These are phyloP conservation scores for Poecile atricapillus DNA, from an alignment of 2,113 vertebrate genomes.

Conservation along the genomic window DNA sequence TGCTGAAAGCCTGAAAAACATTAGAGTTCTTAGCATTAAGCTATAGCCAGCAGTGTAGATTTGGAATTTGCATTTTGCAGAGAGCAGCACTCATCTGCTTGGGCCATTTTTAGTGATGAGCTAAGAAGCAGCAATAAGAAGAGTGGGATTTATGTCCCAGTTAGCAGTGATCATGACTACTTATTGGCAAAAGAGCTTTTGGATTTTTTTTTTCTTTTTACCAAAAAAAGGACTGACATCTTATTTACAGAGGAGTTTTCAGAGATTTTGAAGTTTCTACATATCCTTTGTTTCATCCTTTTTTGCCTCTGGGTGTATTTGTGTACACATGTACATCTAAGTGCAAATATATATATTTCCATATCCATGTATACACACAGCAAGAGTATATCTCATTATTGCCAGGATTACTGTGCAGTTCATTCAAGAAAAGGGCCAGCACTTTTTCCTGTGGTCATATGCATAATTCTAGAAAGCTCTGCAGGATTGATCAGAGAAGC, in stretches of 20 bases:
- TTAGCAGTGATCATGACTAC: background rate
- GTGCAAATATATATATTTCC: background rate
- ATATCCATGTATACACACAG: background rate
- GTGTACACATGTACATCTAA: accelerated
- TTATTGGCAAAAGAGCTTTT: background rate
- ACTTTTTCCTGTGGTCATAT: background rate
- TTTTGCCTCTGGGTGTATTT: background rate
- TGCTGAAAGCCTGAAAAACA: background rate
- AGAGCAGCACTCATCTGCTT: background rate
- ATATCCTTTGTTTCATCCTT: background rate
- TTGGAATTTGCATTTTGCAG: background rate
- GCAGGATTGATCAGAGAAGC: background rate
- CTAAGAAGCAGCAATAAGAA: background rate
- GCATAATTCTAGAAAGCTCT: background rate
- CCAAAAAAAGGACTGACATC: background rate
- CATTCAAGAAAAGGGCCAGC: background rate
- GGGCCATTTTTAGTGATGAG: background rate
- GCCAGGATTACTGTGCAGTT: background rate
- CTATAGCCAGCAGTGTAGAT: background rate
- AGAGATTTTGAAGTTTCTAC: background rate
- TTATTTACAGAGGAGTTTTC: background rate
- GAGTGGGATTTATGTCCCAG: background rate
- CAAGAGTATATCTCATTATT: background rate
- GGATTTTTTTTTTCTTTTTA: background rate
- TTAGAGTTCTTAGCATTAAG: background rate